Percentiles rank a stretch among this genome's conserved stretches.
Conservation (phyloP, 2,888 invertebrate species). For the Phengaris alcon region DNA sequence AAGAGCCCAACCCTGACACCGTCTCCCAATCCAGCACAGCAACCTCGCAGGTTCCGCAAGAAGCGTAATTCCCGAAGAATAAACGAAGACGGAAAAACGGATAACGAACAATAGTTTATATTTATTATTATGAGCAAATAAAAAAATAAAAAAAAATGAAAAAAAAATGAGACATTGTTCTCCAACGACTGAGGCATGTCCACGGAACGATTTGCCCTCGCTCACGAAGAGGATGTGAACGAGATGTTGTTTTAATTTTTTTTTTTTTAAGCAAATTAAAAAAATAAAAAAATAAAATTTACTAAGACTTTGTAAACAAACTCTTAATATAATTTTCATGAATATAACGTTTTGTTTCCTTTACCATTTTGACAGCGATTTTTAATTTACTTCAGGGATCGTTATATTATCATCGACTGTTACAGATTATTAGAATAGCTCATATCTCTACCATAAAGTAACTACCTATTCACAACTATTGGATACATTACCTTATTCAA, state of each 20-base stretch:
- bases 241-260: conserved; percentile 4
- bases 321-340: conserved; percentile 21
- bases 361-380: neutral
- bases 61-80: conserved; percentile 47
- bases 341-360: neutral
- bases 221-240: conserved; percentile 2
- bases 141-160: neutral
- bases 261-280: conserved; percentile 16
- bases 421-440: no score
- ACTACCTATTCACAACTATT: no score
- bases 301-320: conserved; percentile 6
- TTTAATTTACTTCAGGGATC: neutral
- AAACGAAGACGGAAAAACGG: conserved; percentile 5
- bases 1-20: conserved; percentile 79
- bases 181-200: conserved; percentile 11
- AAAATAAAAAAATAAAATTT: neutral
- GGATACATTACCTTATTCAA: no score
- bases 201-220: conserved; percentile 5
- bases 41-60: conserved; percentile 54
- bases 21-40: conserved; percentile 70
- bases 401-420: no score
- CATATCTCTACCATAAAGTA: no score
- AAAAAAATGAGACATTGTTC: conserved; percentile 10
- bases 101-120: conserved; percentile 13
- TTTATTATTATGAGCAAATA: neutral